Evolutionary conservation across 2,797 vertebrate species (phyloP).

Genomic region (Chrysocyon brachyurus): DNA sequence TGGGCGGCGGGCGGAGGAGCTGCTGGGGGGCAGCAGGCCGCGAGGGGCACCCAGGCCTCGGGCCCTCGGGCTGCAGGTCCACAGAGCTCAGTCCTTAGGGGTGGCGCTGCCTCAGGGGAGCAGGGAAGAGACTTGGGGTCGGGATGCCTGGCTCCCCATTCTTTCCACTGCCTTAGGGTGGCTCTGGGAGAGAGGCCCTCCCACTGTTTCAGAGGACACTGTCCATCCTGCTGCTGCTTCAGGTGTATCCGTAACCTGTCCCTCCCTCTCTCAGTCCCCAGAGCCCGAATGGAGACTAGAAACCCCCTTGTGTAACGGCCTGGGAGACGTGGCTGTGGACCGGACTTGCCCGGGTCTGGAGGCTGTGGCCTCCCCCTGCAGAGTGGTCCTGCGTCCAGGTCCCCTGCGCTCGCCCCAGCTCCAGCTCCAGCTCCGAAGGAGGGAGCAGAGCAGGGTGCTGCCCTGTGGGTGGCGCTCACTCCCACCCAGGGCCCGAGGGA

Average conservation of each 20-base stretch:
- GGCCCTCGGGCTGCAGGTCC: not conserved
- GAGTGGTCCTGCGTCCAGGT: too few species aligned
- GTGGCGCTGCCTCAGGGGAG: not conserved
- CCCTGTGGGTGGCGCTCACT: not conserved
- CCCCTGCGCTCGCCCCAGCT: fast-evolving
- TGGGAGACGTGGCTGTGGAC: fast-evolving
- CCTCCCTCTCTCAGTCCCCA: not conserved
- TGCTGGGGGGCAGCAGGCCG: not conserved
- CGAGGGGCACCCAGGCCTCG: slow-evolving; percentile 6
- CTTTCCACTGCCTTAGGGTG: not conserved
- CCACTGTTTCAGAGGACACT: not conserved
- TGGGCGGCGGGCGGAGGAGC: not conserved
- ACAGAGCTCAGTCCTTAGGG: not conserved
- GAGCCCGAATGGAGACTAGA: not conserved
- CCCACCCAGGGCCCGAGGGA: not conserved
- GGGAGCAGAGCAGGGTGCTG: not conserved
- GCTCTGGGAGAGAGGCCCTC: not conserved
- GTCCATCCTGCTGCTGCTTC: not conserved
- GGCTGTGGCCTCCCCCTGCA: not conserved
- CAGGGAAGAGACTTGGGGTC: not conserved
- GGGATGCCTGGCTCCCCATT: not conserved
- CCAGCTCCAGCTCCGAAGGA: not conserved
- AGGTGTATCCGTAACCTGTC: not conserved
- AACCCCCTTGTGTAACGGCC: fast-evolving
- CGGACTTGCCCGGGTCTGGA: not conserved